phyloP scores from a whole-genome alignment of 1,140 invertebrate genomes.

The Hirudo medicinalis region DNA sequence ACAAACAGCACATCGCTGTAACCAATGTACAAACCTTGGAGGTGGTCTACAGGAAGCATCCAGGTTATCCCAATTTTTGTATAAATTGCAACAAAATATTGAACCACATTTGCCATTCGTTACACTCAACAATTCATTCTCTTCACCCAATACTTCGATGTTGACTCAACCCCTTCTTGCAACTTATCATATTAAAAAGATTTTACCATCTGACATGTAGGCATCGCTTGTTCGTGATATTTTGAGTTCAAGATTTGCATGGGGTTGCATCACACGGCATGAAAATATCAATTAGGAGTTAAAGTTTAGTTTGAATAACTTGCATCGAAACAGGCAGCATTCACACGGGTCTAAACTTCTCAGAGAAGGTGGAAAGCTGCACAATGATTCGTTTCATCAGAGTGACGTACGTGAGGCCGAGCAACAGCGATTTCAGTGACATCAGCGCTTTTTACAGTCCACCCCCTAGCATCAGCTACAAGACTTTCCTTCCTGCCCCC shows the following conservation, averaged over 20 bases:
- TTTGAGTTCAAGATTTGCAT: too few species aligned
- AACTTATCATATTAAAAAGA: too few species aligned
- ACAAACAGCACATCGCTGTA: slow-evolving; percentile 20
- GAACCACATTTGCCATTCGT: too few species aligned
- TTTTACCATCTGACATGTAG: too few species aligned
- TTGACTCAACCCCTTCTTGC: too few species aligned
- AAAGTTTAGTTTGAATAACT: too few species aligned
- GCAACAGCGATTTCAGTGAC: slow-evolving; percentile 14
- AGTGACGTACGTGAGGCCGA: slow-evolving; percentile 22
- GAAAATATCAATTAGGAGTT: too few species aligned
- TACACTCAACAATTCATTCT: too few species aligned
- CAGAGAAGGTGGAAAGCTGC: slow-evolving; percentile 23
- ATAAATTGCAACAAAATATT: too few species aligned
- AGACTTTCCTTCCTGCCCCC: slow-evolving; percentile 23
- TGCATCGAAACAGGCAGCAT: slow-evolving; percentile 15
- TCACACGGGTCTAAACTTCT: slow-evolving; percentile 22
- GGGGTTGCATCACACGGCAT: too few species aligned
- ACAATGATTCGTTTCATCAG: slow-evolving; percentile 22
- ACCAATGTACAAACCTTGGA: slow-evolving; percentile 22
- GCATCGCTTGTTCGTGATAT: too few species aligned
- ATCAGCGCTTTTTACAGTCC: slow-evolving; percentile 17
- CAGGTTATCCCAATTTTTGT: slow-evolving; percentile 5
- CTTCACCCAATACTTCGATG: too few species aligned
- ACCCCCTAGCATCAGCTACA: slow-evolving; percentile 20
- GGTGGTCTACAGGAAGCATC: slow-evolving; percentile 21